Base-by-base conservation (phyloP, 2,888 invertebrate genomes). In the Tinea pellionella region DNA sequence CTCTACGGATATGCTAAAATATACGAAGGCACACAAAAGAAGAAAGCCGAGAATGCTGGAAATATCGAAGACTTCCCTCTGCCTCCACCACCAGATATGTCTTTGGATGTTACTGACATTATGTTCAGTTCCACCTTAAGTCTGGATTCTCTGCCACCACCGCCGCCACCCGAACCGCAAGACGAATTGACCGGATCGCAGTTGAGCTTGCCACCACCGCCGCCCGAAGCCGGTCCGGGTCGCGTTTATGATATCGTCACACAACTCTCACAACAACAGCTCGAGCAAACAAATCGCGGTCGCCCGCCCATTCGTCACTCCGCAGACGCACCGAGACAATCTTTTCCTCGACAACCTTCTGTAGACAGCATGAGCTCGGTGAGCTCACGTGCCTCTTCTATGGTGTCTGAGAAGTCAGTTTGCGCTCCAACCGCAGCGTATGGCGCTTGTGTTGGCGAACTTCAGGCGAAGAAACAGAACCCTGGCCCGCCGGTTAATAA, bases 141-240 rank as follows among this genome's bases (percentile, higher is more conserved):
- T 19, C 76, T 94, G 43, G 94, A 95, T 67, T 94, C 94, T n/a
- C 77, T 94, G 62, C 94, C 94, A 0, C 94, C 94, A 13, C 95
- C 94, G 0, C 93, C 90, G 56, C 92, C 92, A 43, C 92, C 92
- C 4, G 16, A 42, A 1, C 63, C 68, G 2, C 62, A 76, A 13
- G 83, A 84, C 57, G 91, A 92, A 62, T 77, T 92, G 8, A 89
- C 90, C 11, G 94, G 93, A 3, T 94, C 94, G 6, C 92, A 92
- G 69, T 77, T 94, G 30, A 93, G 93, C 51, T 77, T 94, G 42
- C 94, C 94, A 7, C 94, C 94, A 8, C 93, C 93, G 0, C 94
- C 94, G 1, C 89, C 90, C 12, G 89, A 85, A 65, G 85, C 88
- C 64, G 83, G 88, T 0, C 65, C 71, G 12, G 83, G 75, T 58